Conservation (phyloP, 2,888 invertebrate species). For the Drosophila picticornis region DNA sequence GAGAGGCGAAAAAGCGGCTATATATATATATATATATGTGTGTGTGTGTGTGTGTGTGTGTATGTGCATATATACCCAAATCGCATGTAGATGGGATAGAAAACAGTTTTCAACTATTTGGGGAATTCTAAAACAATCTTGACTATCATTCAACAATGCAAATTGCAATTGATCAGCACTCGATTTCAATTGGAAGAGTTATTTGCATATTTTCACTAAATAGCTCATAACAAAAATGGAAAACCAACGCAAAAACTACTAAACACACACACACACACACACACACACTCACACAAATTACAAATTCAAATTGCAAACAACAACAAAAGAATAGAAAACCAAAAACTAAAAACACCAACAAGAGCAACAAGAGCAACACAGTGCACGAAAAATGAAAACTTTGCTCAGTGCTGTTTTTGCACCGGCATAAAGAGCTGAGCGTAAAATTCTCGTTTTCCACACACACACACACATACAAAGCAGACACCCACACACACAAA, state of each 20-base stretch:
- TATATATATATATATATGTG: not conserved
- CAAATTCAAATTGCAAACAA: slow-evolving; percentile 34
- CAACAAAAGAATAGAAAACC: slow-evolving; percentile 8
- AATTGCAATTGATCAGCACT: slow-evolving; percentile 1
- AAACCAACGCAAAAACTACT: slow-evolving; percentile 29
- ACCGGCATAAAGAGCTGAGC: slow-evolving; percentile 64
- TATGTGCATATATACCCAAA: not conserved
- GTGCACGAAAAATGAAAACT: slow-evolving; percentile 46
- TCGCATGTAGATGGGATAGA: slow-evolving; percentile 1
- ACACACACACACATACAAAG: slow-evolving; percentile 12
- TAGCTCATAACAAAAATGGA: slow-evolving; percentile 36
- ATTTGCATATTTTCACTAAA: slow-evolving; percentile 26
- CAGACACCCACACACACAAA: slow-evolving; percentile 13
- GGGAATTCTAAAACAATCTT: slow-evolving; percentile 4
- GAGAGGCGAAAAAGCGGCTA: not conserved
- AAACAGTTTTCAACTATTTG: not conserved
- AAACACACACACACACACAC: slow-evolving; percentile 23
- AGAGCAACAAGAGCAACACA: slow-evolving; percentile 22
- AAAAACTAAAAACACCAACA: slow-evolving; percentile 6
- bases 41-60: accelerated
- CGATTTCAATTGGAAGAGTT: slow-evolving; percentile 1
- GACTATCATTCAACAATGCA: slow-evolving; percentile 5
- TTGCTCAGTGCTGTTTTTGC: slow-evolving; percentile 52
- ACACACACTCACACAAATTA: slow-evolving; percentile 18
- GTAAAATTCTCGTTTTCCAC: slow-evolving; percentile 63